Evolutionary conservation across 30 jellyfish, hydroid and myxozoan species (phyloP).

Genomic region (Nemopilema nomurai): DNA sequence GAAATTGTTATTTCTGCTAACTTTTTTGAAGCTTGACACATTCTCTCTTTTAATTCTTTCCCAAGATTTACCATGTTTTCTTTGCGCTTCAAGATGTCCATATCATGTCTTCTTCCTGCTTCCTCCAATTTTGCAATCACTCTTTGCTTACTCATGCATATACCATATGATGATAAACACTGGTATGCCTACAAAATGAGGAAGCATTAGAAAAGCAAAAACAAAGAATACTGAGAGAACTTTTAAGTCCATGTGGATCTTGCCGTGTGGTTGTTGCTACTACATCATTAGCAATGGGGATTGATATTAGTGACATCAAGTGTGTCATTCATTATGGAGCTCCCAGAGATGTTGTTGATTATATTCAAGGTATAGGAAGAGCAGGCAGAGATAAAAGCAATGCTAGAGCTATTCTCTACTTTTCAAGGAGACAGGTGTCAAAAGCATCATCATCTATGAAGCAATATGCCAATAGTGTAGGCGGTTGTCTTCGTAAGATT

Average conservation of each 20-base stretch:
- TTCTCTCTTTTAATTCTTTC: neutral
- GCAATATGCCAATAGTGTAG: constrained; percentile 1
- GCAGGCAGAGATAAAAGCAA: constrained; percentile 12
- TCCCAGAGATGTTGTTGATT: constrained; percentile 14
- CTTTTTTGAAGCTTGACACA: constrained; percentile 12
- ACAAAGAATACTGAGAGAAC: constrained; percentile 19
- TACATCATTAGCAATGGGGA: constrained; percentile 12
- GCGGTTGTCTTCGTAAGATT: neutral
- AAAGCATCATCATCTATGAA: constrained; percentile 10
- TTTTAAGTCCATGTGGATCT: constrained; percentile 5
- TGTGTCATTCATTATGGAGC: constrained; percentile 29
- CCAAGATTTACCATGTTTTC: neutral
- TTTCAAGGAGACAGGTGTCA: constrained; percentile 11
- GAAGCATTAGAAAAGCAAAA: constrained; percentile 14
- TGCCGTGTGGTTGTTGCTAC: constrained; percentile 40
- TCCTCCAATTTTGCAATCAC: constrained; percentile 20
- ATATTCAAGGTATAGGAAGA: constrained; percentile 14
- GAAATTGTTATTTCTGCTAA: neutral
- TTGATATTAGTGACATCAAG: constrained; percentile 4
- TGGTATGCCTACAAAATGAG: constrained; percentile 14
- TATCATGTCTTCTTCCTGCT: constrained; percentile 9
- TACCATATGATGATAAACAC: constrained; percentile 34
- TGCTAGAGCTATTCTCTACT: constrained; percentile 15
- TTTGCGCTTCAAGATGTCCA: neutral
- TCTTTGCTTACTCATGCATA: constrained; percentile 33